Base-by-base conservation (phyloP, 2,797 vertebrate species). In the Periparus ater region DNA sequence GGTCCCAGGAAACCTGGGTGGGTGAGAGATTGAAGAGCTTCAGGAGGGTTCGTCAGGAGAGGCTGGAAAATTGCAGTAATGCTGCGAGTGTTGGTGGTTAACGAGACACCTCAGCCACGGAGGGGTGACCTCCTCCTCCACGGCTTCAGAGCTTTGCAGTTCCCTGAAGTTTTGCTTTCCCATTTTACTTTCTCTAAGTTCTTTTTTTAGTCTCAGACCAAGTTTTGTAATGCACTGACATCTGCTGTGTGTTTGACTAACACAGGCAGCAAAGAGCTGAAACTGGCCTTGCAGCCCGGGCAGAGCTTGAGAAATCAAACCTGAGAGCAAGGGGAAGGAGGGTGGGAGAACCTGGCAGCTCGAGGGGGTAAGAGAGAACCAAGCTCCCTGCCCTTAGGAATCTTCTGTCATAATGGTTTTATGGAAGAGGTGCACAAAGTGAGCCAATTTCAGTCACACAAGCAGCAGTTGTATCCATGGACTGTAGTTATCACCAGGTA, bases 191-290 rank as follows among this genome's bases (percentile, higher is more conserved):
- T 95, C 83, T 63, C 58, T 72, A 72, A 85, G 57, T 72, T 90
- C 25, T 89, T 76, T 75, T 74, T 53, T 54, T 53, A 23, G 72
- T 61, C 45, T 72, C 92, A 77, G 74, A 63, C 48, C 89, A 96
- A 96, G 83, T 86, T 96, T 91, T 95, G 95, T 95, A 96, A 96
- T 2, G 96, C 93, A 96, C 96, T 97, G 96, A 97, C 95, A 97
- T 97, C 97, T 97, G 95, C 97, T 97, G 95, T 95, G 93, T 95
- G 94, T 93, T 97, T 88, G 76, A 83, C 95, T 85, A 78, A 92
- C 21, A 34, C 77, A 96, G 76, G 48, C 81, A 4, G 55, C 54
- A 10, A 68, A 74, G 81, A 61, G 11, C 62, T 22, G 42, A 63
- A 44, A 32, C 2, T 5, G 80, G 44, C 63, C 62, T 38, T 45